These are phyloP conservation scores for Rallus crepitans DNA, from an alignment of 2,797 vertebrate genomes.

Conservation along the genomic window DNA sequence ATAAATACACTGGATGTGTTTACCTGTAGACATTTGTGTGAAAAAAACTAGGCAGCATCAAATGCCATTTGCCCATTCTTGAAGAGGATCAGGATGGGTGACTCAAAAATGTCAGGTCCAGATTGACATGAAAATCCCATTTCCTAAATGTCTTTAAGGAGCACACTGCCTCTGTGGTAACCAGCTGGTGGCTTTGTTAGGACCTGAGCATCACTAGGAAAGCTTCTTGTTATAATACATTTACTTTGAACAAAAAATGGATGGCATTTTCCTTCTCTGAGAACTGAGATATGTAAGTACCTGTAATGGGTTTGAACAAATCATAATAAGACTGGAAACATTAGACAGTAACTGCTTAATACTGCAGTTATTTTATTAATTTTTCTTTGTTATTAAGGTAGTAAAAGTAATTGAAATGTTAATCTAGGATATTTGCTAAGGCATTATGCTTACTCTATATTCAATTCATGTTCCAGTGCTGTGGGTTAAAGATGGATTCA, in stretches of 20 bases:
- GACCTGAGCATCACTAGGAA: neutral
- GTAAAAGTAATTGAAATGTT: constrained; percentile 42
- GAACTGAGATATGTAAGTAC: neutral
- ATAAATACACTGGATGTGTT: neutral
- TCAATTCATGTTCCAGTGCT: neutral
- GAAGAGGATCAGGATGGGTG: neutral
- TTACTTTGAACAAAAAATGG: neutral
- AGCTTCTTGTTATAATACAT: neutral
- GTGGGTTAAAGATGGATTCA: neutral
- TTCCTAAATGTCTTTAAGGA: neutral
- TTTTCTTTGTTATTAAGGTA: constrained; percentile 30
- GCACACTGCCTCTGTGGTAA: neutral
- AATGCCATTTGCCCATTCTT: neutral
- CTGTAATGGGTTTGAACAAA: constrained; percentile 2
- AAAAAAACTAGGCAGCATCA: neutral
- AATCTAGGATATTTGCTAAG: constrained; percentile 22
- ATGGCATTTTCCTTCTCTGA: neutral
- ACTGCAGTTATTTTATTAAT: constrained; percentile 25
- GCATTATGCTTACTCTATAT: neutral
- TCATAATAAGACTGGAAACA: neutral
- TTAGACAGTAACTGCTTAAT: constrained; percentile 14
- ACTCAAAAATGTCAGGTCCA: neutral
- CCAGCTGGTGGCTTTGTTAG: neutral
- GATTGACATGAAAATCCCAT: neutral
- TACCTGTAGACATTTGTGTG: neutral